Conservation (phyloP, 2,797 vertebrate species). For the Xenentodon cancila region DNA sequence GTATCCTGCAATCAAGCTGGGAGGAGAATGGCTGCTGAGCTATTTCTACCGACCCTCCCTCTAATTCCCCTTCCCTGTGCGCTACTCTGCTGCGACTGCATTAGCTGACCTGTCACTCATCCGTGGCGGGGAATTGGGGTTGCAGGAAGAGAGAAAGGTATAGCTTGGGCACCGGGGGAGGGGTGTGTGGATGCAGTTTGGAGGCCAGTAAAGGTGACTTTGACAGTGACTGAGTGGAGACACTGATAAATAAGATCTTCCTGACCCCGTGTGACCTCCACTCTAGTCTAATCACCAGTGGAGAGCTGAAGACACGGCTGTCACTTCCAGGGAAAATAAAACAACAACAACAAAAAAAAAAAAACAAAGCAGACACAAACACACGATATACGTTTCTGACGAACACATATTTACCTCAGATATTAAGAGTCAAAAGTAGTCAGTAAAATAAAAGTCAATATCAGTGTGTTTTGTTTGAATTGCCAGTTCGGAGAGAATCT, state of each 20-base stretch:
- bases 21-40: slow-evolving; percentile 66
- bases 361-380: slow-evolving; percentile 6
- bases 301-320: slow-evolving; percentile 43
- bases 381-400: background rate
- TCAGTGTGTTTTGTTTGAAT: background rate
- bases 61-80: slow-evolving; percentile 37
- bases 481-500: slow-evolving; percentile 35
- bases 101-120: slow-evolving; percentile 72
- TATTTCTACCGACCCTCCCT: slow-evolving; percentile 53
- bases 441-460: too few species aligned
- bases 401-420: slow-evolving; percentile 1
- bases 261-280: slow-evolving; percentile 48
- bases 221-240: slow-evolving; percentile 60
- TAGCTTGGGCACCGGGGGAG: slow-evolving; percentile 17
- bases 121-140: slow-evolving; percentile 5
- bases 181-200: slow-evolving; percentile 30
- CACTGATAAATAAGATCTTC: slow-evolving; percentile 65
- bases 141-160: slow-evolving; percentile 5
- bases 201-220: slow-evolving; percentile 70
- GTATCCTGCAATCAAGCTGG: slow-evolving; percentile 67
- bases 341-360: background rate
- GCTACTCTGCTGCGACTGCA: slow-evolving; percentile 63
- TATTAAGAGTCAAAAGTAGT: too few species aligned
- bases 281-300: slow-evolving; percentile 50
- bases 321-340: slow-evolving; percentile 13